Base-by-base conservation (phyloP, 2,113 vertebrate genomes). In the Periophthalmus modestus region DNA sequence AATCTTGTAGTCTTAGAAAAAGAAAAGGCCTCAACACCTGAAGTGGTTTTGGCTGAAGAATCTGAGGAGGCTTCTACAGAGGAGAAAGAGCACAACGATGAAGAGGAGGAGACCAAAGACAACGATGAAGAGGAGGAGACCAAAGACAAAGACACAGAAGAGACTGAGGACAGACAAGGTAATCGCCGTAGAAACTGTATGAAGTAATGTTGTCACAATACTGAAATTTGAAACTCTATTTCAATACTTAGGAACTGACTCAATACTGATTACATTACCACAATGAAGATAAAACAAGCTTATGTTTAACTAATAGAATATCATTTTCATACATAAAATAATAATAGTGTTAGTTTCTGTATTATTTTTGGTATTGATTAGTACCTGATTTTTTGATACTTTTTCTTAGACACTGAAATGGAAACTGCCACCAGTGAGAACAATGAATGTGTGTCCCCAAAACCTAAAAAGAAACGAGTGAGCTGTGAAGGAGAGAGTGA, bases 341-440 rank as follows among this genome's bases (percentile, higher is more conserved):
- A 39, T 39, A 39, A 9, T 39, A 9, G 5, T 39, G 5, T n/a
- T n/a, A n/a, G n/a, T n/a, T n/a, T n/a, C n/a, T n/a, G n/a, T n/a
- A n/a, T n/a, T n/a, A n/a, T n/a, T 43, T 43, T 43, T 43, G 10
- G 7, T 43, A 43, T 43, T 10, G 7, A 43, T 43, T 10, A 10
- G 2, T 43, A 9, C 11, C 39, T 28, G 28, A 28, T 28, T 28
- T n/a, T 28, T 43, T 43, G 39, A 10, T 43, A 43, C 39, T 43
- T 43, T 43, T 43, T n/a, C n/a, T 63, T 28, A 85, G 80, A 61
- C 4, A 33, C 57, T 71, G 68, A 63, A 68, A 52, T 70, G 62
- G 68, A 78, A 65, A 34, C 23, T 3, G 67, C 16, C 2, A 43
- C 12, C 1, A 1, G 33, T 33, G 63, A n/a, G 15, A 58, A 57